Evolutionary conservation across 2,113 vertebrate genomes (phyloP).

Genomic region (Gobio gobio): DNA sequence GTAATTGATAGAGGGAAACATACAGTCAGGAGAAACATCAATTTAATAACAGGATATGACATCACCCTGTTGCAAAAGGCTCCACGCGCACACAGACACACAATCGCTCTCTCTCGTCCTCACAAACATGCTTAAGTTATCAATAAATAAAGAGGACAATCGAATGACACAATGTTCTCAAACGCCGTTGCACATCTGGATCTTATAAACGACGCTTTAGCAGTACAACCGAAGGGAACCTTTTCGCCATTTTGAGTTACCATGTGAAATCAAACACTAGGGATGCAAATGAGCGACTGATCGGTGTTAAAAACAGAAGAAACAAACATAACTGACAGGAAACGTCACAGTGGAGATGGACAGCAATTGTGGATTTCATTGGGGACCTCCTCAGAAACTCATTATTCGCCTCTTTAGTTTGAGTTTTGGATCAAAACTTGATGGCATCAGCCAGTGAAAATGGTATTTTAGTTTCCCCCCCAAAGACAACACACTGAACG

Average conservation of each 20-base stretch:
- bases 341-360: background rate
- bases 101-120: background rate
- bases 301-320: background rate
- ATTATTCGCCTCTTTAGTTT: background rate
- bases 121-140: slow-evolving; percentile 52
- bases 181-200: slow-evolving; percentile 20
- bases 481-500: background rate
- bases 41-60: slow-evolving; percentile 20
- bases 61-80: slow-evolving; percentile 22
- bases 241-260: background rate
- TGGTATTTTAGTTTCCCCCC: background rate
- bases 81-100: background rate
- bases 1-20: slow-evolving; percentile 14
- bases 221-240: background rate
- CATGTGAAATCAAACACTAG: background rate
- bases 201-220: background rate
- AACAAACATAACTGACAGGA: background rate
- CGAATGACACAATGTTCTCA: background rate
- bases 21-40: slow-evolving; percentile 3
- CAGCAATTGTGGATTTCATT: background rate
- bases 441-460: background rate
- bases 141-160: slow-evolving; percentile 51
- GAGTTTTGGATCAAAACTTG: background rate
- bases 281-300: background rate
- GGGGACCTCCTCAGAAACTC: background rate